These are phyloP conservation scores for Diadophis punctatus DNA, from an alignment of 2,113 vertebrate genomes.

Conservation along the genomic window DNA sequence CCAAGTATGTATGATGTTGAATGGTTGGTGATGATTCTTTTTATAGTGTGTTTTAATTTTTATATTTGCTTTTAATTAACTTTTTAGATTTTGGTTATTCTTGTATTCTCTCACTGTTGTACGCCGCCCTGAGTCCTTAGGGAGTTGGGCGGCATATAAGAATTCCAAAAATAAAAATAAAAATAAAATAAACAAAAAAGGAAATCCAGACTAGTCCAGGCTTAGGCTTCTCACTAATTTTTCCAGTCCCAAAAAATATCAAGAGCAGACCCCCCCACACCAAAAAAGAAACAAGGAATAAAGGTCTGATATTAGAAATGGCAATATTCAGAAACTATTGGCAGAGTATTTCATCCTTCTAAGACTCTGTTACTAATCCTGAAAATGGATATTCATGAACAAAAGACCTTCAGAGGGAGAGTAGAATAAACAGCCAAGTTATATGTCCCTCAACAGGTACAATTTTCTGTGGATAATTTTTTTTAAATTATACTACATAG, in stretches of 20 bases:
- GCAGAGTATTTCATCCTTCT: background rate
- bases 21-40: too few relatives aligned
- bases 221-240: background rate
- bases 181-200: too few relatives aligned
- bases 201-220: background rate
- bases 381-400: background rate
- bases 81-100: too few relatives aligned
- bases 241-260: background rate
- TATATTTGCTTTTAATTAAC: too few relatives aligned
- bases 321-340: background rate
- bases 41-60: too few relatives aligned
- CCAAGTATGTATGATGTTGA: too few relatives aligned
- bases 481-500: background rate
- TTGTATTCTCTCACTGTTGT: too few relatives aligned
- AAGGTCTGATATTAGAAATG: background rate
- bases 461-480: background rate
- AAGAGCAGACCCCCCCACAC: background rate
- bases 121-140: too few relatives aligned
- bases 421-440: background rate
- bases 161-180: too few relatives aligned
- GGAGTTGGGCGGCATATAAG: too few relatives aligned
- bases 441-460: background rate
- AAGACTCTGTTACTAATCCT: background rate
- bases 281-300: background rate
- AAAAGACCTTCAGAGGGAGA: background rate